phyloP scores from a whole-genome alignment of 2,113 vertebrate genomes.

The Etia nguti region DNA sequence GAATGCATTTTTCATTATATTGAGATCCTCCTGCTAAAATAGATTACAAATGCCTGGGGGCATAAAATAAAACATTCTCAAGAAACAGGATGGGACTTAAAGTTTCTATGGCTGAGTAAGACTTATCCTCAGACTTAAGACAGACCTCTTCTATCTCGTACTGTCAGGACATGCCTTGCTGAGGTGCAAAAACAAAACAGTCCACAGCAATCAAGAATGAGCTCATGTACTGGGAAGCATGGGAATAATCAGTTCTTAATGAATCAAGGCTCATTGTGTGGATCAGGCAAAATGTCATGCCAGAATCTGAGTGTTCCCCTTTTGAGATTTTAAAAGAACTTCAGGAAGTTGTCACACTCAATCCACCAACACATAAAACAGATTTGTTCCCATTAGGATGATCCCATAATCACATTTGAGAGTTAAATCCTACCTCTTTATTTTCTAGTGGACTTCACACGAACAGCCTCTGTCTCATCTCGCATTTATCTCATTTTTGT shows the following conservation, averaged over 20 bases:
- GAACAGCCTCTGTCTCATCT: not conserved
- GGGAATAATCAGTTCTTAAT: not conserved
- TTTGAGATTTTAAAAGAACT: not conserved
- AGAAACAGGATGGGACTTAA: conserved; percentile 1
- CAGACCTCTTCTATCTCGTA: conserved; percentile 25
- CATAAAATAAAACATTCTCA: not conserved
- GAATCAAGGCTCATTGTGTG: not conserved
- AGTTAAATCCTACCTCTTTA: not conserved
- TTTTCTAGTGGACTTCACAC: not conserved
- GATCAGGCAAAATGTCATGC: not conserved
- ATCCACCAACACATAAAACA: not conserved
- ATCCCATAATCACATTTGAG: not conserved
- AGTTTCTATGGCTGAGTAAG: conserved; percentile 31
- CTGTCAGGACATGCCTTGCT: conserved; percentile 15
- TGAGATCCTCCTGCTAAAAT: not conserved
- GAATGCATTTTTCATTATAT: conserved; percentile 18
- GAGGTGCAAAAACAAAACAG: conserved; percentile 14
- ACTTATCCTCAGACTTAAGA: conserved; percentile 16
- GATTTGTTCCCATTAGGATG: not conserved
- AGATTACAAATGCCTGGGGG: not conserved
- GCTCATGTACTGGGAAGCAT: conserved; percentile 12
- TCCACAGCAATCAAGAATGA: not conserved
- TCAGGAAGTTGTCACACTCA: conserved; percentile 12
- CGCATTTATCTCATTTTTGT: conserved; percentile 28
- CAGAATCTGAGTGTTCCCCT: not conserved